Percentiles rank a stretch among this genome's conserved stretches.
Evolutionary conservation across 2,797 vertebrate species (phyloP).

Genomic region (Darevskia nairensis): DNA sequence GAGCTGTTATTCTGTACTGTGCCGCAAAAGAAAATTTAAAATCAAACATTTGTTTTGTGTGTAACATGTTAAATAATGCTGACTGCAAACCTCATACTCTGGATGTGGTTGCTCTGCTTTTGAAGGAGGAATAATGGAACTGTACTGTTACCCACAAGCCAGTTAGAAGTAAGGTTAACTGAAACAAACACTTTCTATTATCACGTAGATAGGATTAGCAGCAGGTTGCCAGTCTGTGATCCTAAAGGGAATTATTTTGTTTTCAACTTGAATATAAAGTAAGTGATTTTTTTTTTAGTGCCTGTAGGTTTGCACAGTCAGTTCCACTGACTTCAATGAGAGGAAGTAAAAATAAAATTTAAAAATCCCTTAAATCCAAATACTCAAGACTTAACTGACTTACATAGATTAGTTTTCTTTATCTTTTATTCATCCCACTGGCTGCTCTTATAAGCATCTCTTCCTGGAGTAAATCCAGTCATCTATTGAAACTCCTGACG

Average conservation of each 20-base stretch:
- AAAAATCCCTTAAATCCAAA: background rate
- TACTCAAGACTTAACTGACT: background rate
- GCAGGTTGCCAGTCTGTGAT: background rate
- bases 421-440: constrained; percentile 23
- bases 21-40: background rate
- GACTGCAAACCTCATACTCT: background rate
- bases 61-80: background rate
- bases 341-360: background rate
- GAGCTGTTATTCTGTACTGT: background rate
- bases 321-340: background rate
- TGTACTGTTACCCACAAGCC: background rate
- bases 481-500: constrained; percentile 43
- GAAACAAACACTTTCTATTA: background rate
- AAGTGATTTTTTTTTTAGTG: background rate
- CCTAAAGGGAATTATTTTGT: background rate
- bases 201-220: background rate
- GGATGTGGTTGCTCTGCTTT: background rate
- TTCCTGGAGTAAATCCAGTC: constrained; percentile 5
- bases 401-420: background rate
- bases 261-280: constrained; percentile 1
- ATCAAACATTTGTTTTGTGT: background rate
- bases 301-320: background rate
- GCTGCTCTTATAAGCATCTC: constrained; percentile 4
- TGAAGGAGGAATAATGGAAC: background rate
- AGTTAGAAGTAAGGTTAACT: background rate